phyloP scores from a whole-genome alignment of 2,113 vertebrate genomes.

The Callocephalon fimbriatum region DNA sequence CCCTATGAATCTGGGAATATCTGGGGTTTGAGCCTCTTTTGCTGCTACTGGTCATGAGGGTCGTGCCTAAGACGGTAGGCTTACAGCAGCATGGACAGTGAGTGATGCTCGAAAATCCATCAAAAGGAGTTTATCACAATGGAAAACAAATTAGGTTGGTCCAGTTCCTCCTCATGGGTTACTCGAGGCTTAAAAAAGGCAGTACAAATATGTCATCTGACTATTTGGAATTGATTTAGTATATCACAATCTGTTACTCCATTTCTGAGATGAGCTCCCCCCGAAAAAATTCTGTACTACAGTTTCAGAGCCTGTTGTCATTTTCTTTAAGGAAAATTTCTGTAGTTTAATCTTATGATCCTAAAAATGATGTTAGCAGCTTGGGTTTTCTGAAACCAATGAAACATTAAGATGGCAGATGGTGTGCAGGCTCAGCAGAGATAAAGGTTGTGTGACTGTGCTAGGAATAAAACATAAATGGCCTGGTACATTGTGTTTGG shows the following conservation, averaged over 20 bases:
- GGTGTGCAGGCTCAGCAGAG: constrained; percentile 38
- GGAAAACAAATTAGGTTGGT: neutral
- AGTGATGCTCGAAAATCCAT: neutral
- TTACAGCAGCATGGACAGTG: accelerated
- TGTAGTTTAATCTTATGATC: constrained; percentile 26
- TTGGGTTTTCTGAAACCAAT: constrained; percentile 29
- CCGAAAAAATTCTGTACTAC: neutral
- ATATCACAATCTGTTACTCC: constrained; percentile 31
- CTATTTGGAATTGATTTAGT: constrained; percentile 35
- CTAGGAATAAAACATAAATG: constrained; percentile 40
- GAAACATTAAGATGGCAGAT: constrained; percentile 66
- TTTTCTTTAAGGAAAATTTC: constrained; percentile 41
- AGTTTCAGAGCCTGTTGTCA: neutral
- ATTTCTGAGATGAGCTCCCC: neutral
- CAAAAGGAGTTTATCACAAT: neutral
- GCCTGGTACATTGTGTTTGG: neutral
- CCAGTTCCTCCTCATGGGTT: neutral
- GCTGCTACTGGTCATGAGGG: neutral
- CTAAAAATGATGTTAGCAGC: constrained; percentile 42
- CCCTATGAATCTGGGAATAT: neutral
- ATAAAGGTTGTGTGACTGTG: constrained; percentile 33
- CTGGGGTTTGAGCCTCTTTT: neutral
- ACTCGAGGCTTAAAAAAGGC: constrained; percentile 4
- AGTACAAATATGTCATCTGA: constrained; percentile 27
- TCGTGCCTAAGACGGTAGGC: accelerated